Base-by-base conservation (phyloP, 2,113 vertebrate species). In the Raja brachyura region DNA sequence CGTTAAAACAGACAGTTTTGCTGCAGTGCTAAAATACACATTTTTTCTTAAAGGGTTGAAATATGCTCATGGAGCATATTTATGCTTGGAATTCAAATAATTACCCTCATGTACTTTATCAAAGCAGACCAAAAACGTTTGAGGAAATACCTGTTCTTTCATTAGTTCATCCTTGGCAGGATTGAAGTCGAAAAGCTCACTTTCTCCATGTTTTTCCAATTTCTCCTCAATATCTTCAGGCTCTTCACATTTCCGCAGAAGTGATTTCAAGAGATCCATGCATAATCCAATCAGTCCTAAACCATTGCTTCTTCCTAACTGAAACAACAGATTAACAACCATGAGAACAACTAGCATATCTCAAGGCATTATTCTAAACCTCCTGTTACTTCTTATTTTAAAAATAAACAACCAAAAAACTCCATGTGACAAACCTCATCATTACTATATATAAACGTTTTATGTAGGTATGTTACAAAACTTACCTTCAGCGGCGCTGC, bases 181-280 rank as follows among this genome's bases (percentile, higher is more conserved):
- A 93, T 96, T 95, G 93, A 94, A 81, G 0, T 98, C 97, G 94
- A 97, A 97, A 79, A 98, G 97, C 61, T 96, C 96, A 0, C 95
- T 94, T 61, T 95, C 96, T 0, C 96, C 94, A 76, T 93, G 48
- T 0, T 95, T 93, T 81, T 94, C 90, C 0, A 48, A 25, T 18
- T 94, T 94, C 93, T 93, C 94, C 63, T 93, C 94, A 39, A 93
- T 94, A 95, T 94, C 70, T 95, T 83, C 9, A 75, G 13, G 61
- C 77, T 93, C 94, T 93, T 95, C 94, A 0, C 97, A 95, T 88
- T 94, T 96, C 48, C 85, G 75, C 79, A 99, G 93, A 56, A 98
- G 83, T 86, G 81, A 93, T 86, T 93, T 95, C 0, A 99, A 96
- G 48, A 98, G 94, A 66, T 94, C 96, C 96, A 98, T 93, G 3